Evolutionary conservation across 2,113 vertebrate species (phyloP).

Genomic region (Macrotus californicus): DNA sequence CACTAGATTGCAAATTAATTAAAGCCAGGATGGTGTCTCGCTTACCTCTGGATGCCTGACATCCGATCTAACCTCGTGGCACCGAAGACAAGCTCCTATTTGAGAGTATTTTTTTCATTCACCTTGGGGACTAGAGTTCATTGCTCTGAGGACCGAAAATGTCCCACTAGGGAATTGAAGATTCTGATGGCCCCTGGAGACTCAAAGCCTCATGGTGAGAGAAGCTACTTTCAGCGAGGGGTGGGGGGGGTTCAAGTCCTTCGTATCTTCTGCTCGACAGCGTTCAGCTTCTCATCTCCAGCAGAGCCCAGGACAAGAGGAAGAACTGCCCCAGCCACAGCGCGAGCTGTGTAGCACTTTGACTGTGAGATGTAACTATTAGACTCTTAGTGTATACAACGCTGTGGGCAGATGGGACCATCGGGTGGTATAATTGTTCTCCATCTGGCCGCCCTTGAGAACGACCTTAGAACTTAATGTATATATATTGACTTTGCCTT

Average conservation of each 20-base stretch:
- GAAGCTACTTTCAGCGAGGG: background rate
- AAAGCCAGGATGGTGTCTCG: background rate
- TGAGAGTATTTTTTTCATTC: background rate
- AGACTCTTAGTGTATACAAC: fast-evolving
- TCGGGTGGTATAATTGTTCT: fast-evolving
- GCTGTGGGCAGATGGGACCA: fast-evolving
- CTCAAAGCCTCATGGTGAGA: background rate
- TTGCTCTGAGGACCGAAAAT: background rate
- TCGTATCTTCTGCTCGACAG: fast-evolving
- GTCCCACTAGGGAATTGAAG: background rate
- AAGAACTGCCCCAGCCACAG: no score
- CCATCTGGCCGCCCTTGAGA: background rate
- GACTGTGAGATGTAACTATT: background rate
- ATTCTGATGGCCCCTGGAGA: background rate
- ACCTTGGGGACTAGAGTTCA: background rate
- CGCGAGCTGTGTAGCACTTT: fast-evolving
- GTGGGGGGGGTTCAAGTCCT: background rate
- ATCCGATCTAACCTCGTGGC: background rate
- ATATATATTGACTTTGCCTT: background rate
- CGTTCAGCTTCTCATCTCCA: background rate
- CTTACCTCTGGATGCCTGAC: background rate
- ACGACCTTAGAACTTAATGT: no score
- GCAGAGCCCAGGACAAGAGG: background rate
- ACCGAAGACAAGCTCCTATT: background rate
- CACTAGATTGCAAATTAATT: no score